Evolutionary conservation across 1,140 invertebrate species (phyloP).

Genomic region (Bombus vancouverensis): DNA sequence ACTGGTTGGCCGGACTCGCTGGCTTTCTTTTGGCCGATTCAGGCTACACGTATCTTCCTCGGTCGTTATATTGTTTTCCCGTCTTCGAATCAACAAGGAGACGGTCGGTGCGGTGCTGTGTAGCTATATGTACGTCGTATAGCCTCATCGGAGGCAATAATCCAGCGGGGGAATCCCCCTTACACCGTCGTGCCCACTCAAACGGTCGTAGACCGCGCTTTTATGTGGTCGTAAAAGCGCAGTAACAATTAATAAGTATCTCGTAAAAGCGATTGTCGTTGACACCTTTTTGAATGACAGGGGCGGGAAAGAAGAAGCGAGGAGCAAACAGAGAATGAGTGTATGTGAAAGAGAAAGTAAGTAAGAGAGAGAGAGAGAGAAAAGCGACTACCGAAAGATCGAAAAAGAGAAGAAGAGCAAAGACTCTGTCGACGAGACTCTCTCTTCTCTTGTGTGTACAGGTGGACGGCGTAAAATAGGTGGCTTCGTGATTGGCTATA

Average conservation of each 20-base stretch:
- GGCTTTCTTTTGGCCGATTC: neutral
- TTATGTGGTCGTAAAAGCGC: conserved; percentile 82
- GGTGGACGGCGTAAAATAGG: conserved; percentile 56
- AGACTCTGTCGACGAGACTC: neutral
- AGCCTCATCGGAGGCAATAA: conserved; percentile 73
- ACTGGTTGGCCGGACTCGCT: neutral
- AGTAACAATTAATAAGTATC: conserved; percentile 84
- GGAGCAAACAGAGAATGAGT: conserved; percentile 3
- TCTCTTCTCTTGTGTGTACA: neutral
- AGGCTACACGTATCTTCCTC: neutral
- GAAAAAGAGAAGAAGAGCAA: conserved; percentile 5
- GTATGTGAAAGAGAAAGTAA: too few relatives aligned
- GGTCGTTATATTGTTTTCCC: conserved; percentile 39
- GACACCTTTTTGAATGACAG: conserved; percentile 83
- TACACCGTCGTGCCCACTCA: conserved; percentile 72
- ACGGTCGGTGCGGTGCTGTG: conserved; percentile 18
- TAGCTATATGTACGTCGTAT: conserved; percentile 56
- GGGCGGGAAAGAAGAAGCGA: conserved; percentile 64
- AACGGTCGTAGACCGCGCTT: conserved; percentile 80
- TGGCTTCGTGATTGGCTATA: conserved; percentile 77
- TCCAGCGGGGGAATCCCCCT: conserved; percentile 74
- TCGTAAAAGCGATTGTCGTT: conserved; percentile 83
- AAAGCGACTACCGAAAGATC: neutral
- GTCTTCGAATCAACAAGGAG: conserved; percentile 36
- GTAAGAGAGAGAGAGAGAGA: too few relatives aligned